Percentiles rank a stretch among this genome's conserved stretches.
These are phyloP conservation scores for Brotula barbata DNA, from an alignment of 2,797 vertebrate genomes.

Conservation along the genomic window DNA sequence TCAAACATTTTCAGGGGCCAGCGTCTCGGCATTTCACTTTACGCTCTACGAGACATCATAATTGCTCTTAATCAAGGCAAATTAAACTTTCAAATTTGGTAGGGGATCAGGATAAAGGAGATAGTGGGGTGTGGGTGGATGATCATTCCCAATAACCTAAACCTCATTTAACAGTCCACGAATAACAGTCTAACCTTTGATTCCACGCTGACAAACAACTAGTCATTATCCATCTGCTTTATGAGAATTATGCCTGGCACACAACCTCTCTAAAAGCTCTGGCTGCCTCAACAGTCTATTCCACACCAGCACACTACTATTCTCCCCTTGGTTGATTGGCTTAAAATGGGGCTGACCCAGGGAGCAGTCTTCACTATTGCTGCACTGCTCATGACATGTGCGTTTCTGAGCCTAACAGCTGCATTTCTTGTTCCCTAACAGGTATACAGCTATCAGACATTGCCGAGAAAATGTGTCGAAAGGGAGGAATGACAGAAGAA, in stretches of 20 bases:
- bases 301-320: slow-evolving; percentile 24
- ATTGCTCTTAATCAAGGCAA: slow-evolving; percentile 84
- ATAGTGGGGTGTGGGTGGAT: slow-evolving; percentile 61
- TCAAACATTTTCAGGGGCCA: slow-evolving; percentile 76
- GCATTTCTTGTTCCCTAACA: slow-evolving; percentile 55
- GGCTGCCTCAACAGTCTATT: slow-evolving; percentile 41
- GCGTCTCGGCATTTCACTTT: slow-evolving; percentile 74
- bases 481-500: slow-evolving; percentile 36
- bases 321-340: slow-evolving; percentile 51
- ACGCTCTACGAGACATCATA: slow-evolving; percentile 78
- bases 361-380: slow-evolving; percentile 50
- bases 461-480: slow-evolving; percentile 49
- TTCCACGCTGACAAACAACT: slow-evolving; percentile 79
- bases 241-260: slow-evolving; percentile 72
- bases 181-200: slow-evolving; percentile 82
- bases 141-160: slow-evolving; percentile 79
- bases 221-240: slow-evolving; percentile 84
- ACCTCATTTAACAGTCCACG: slow-evolving; percentile 81
- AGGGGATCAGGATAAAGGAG: slow-evolving; percentile 65
- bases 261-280: slow-evolving; percentile 68
- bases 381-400: slow-evolving; percentile 44
- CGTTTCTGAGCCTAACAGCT: slow-evolving; percentile 52
- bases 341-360: slow-evolving; percentile 64
- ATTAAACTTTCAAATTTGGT: slow-evolving; percentile 80
- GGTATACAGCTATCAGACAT: slow-evolving; percentile 63